Evolutionary conservation across 1,140 invertebrate genomes (phyloP), one percentile per base, ranked within the genome.

Genomic region (Archivesica marissinica): DNA sequence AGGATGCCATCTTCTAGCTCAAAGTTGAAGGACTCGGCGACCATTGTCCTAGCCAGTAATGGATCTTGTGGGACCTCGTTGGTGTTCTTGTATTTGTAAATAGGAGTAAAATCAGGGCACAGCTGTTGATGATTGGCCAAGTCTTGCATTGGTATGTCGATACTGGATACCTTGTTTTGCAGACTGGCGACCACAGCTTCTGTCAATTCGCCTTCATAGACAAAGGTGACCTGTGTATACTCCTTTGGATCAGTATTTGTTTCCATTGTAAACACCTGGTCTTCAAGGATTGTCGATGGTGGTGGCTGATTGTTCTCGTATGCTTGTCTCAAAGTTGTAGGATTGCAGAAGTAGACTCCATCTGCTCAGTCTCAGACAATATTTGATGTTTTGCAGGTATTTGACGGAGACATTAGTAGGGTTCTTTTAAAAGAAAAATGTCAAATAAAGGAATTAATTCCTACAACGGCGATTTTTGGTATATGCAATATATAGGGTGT

Each of bases 371-470:
- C 84, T 75, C 2, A 13, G 11, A 47, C 44, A 39, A 50, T 87
- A 59, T 33, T 87, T 87, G 6, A 77, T 64, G 25, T 39, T 74
- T 47, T 87, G 56, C 7, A 89, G 35, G 52, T 78, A 88, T 59
- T 76, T 78, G 9, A 88, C 50, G 4, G 7, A 54, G n/a, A n/a
- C n/a, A n/a, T n/a, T n/a, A n/a, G n/a, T n/a, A n/a, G n/a, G n/a
- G n/a, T n/a, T n/a, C n/a, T n/a, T n/a, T n/a, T n/a, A n/a, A n/a
- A n/a, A n/a, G n/a, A n/a, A n/a, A n/a, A n/a, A n/a, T n/a, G n/a
- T n/a, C n/a, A n/a, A n/a, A n/a, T n/a, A n/a, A n/a, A n/a, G n/a
- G n/a, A n/a, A n/a, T n/a, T n/a, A n/a, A n/a, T n/a, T n/a, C n/a
- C n/a, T n/a, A n/a, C n/a, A n/a, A n/a, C n/a, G n/a, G n/a, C n/a